Conservation (phyloP, 2,113 vertebrate genomes). For the Osmerus eperlanus region DNA sequence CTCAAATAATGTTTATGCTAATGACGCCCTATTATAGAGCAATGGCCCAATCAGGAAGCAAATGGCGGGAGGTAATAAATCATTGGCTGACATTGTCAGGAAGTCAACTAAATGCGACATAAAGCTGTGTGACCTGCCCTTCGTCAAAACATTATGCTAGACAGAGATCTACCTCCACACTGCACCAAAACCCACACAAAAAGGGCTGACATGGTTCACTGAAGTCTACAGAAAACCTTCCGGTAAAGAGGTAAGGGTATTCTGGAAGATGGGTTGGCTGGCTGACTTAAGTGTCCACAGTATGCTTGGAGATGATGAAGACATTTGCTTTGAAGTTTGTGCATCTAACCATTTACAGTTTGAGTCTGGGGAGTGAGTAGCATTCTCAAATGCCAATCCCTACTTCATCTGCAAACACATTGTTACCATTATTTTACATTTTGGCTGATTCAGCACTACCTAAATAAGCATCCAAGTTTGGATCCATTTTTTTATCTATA, state of each 20-base stretch:
- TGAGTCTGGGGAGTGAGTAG: no score
- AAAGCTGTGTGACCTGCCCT: conserved; percentile 40
- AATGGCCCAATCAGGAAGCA: conserved; percentile 45
- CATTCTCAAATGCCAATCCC: no score
- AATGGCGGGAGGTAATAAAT: conserved; percentile 61
- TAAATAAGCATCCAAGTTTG: no score
- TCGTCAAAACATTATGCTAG: conserved; percentile 40
- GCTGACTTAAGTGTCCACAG: no score
- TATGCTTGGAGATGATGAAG: no score
- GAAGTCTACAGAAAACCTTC: neutral
- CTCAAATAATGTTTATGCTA: conserved; percentile 45
- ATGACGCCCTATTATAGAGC: conserved; percentile 56
- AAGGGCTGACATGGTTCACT: neutral
- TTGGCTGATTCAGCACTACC: no score
- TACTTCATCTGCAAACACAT: no score
- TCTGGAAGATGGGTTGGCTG: neutral
- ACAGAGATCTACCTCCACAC: conserved; percentile 1
- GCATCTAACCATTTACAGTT: no score
- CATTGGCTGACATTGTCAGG: conserved; percentile 54
- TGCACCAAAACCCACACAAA: no score
- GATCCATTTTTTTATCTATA: no score
- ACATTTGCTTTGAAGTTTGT: no score
- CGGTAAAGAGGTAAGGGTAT: neutral
- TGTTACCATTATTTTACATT: no score
- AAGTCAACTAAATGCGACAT: conserved; percentile 59